Base-by-base conservation (phyloP, 2,888 invertebrate species). In the Spisula solida region DNA sequence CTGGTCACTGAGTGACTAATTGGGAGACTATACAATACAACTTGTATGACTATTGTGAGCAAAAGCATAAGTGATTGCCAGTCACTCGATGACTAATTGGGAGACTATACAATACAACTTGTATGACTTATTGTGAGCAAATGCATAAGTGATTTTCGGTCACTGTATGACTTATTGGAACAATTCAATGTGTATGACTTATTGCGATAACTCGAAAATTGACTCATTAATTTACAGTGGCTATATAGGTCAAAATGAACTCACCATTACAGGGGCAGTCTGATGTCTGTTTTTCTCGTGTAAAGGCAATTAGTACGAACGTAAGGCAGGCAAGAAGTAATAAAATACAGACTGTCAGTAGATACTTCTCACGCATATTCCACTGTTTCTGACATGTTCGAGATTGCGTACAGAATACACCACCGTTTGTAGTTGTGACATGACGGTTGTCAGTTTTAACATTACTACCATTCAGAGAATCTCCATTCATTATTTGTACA, bases 271-370 rank as follows among this genome's bases (percentile, higher is more conserved):
- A 87, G 18, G 66, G 75, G 70, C 88, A 84, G 88, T 84, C 60
- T 34, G 31, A 66, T n/a, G 84, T 29, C 60, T 81, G 80, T 66
- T 84, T 80, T 80, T 93, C 91, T 66, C 90, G 87, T 14, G 93
- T 90, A 80, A 95, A 95, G 86, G 94, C 95, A 66, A 95, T 90
- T 41, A 93, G 85, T 70, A 95, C 86, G 81, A 95, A 95, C 48
- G 92, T 93, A 81, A 95, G 82, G 86, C 94, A 94, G 5, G 94
- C 93, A 78, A 94, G 78, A 78, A 95, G 93, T 56, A 95, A 87
- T 55, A 95, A 81, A n/a, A 88, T 80, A 90, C 94, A 94, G 25
- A 94, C 85, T 16, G 90, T 78, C 34, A 92, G 85, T 70, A 95
- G 83, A 84, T 94, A 95, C 80, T 94, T 93, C 87, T 95, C 95